phyloP scores from a whole-genome alignment of 1,140 invertebrate genomes.

The Drosophila carrolli region DNA sequence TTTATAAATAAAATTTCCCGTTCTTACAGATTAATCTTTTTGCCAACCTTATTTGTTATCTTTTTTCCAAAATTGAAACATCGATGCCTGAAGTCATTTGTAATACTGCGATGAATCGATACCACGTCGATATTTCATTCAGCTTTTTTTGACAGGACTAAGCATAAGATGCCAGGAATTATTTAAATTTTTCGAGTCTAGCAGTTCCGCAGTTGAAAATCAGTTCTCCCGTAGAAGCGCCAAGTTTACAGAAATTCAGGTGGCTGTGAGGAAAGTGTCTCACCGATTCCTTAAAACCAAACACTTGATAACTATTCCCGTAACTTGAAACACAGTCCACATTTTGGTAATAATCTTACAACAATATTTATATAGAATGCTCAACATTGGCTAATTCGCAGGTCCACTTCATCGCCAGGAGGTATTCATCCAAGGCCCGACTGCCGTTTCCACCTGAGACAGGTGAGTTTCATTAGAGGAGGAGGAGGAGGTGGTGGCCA shows the following conservation, averaged over 20 bases:
- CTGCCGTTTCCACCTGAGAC: conserved; percentile 42
- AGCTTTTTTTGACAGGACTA: conserved; percentile 1
- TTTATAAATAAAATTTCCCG: too few relatives aligned
- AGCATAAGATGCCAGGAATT: conserved; percentile 1
- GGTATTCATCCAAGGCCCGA: conserved; percentile 22
- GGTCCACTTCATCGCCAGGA: conserved; percentile 12
- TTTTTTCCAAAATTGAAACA: neutral
- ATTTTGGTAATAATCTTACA: neutral
- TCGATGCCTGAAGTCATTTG: neutral
- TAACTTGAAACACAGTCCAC: neutral
- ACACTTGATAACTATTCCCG: conserved; percentile 2
- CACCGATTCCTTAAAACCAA: neutral
- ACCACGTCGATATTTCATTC: neutral
- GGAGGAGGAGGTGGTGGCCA: conserved; percentile 18
- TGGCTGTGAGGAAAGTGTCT: conserved; percentile 7
- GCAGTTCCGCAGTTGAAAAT: neutral
- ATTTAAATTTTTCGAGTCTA: conserved; percentile 3
- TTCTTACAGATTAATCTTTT: too few relatives aligned
- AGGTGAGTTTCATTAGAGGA: conserved; percentile 46
- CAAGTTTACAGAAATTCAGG: neutral
- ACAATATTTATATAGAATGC: too few relatives aligned
- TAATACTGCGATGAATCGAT: neutral
- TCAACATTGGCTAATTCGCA: conserved; percentile 5
- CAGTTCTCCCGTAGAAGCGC: neutral
- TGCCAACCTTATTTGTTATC: too few relatives aligned